Percentiles rank a stretch among this genome's conserved stretches.
These are phyloP conservation scores for Aphelenchoides fujianensis DNA, from an alignment of 1,140 invertebrate species.

Conservation along the genomic window DNA sequence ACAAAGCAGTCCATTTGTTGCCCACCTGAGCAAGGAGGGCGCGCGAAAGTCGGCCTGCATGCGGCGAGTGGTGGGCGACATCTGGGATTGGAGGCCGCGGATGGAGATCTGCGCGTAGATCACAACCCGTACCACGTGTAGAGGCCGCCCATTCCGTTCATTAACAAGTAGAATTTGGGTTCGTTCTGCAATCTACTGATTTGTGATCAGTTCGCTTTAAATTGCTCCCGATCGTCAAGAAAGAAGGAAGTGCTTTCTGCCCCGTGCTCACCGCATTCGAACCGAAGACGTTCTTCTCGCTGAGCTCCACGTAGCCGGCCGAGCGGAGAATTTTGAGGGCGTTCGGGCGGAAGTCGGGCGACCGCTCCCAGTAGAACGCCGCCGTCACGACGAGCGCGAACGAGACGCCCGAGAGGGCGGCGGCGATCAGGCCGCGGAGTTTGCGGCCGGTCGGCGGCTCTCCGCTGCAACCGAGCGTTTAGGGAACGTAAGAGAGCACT, in stretches of 20 bases:
- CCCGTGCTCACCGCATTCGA: no score
- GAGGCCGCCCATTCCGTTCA: background rate
- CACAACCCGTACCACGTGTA: background rate
- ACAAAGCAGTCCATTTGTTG: no score
- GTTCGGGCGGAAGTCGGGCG: background rate
- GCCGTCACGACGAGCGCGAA: background rate
- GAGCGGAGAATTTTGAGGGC: background rate
- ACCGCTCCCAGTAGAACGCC: background rate
- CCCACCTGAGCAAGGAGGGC: background rate
- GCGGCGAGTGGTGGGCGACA: background rate
- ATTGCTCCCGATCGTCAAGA: no score
- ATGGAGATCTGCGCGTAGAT: background rate
- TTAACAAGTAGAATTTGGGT: background rate
- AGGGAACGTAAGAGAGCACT: background rate
- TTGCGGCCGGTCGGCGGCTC: background rate
- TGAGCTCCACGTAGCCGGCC: background rate
- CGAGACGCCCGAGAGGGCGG: background rate
- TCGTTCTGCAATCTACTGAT: no score
- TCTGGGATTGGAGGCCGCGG: background rate
- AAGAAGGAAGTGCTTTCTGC: no score
- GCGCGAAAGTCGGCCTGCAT: background rate
- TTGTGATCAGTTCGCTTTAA: no score
- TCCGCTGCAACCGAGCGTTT: background rate
- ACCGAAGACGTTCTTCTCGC: background rate
- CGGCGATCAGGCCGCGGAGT: background rate